These are phyloP conservation scores for Plecturocebus donacophilus DNA, from an alignment of 2,113 vertebrate genomes.

Conservation along the genomic window DNA sequence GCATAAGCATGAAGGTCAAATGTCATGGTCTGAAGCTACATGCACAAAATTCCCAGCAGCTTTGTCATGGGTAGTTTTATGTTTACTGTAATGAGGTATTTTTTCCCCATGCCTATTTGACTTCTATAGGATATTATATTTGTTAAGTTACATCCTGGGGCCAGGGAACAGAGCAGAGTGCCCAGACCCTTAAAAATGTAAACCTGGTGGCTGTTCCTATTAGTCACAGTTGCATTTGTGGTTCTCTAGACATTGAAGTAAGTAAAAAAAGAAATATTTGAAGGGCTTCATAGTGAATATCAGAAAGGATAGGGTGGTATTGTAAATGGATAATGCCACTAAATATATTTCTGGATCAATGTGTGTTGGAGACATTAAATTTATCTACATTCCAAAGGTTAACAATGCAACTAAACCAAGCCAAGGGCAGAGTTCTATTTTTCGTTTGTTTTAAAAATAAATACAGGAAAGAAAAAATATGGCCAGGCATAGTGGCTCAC, in stretches of 20 bases:
- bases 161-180: not conserved
- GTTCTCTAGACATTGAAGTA: slow-evolving; percentile 94
- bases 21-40: not conserved
- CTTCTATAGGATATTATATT: not conserved
- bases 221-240: slow-evolving; percentile 90
- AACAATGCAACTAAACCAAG: not conserved
- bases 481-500: too few relatives aligned
- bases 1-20: not conserved
- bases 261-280: slow-evolving; percentile 91
- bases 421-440: not conserved
- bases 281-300: slow-evolving; percentile 91
- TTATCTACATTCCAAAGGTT: not conserved
- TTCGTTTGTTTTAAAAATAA: slow-evolving; percentile 87
- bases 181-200: not conserved
- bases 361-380: not conserved
- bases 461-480: slow-evolving; percentile 94
- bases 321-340: slow-evolving; percentile 94
- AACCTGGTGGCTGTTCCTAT: not conserved
- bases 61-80: not conserved
- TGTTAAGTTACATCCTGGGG: not conserved
- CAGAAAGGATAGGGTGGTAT: slow-evolving; percentile 88
- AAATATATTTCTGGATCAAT: not conserved
- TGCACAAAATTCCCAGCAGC: not conserved
- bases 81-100: slow-evolving; percentile 31
- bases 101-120: not conserved